Conservation (phyloP, 2,797 vertebrate species). For the Leptoclinus maculatus region DNA sequence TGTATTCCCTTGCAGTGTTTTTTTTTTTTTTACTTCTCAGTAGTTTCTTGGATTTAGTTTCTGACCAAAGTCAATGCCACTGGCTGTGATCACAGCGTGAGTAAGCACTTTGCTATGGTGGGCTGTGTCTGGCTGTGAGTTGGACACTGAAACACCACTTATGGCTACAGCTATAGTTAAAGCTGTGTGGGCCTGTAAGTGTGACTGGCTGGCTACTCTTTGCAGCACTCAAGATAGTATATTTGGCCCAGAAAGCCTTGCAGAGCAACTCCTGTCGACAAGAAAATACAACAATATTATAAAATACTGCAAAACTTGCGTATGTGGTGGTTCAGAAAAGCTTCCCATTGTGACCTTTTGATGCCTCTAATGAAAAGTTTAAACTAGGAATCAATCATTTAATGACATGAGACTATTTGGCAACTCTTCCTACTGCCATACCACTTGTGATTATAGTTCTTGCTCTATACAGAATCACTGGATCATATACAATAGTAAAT, state of each 20-base stretch:
- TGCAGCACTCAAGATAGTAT: background rate
- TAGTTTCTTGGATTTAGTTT: background rate
- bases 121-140: background rate
- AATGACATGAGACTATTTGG: background rate
- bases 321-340: background rate
- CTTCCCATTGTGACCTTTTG: background rate
- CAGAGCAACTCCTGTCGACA: background rate
- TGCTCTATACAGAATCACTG: constrained; percentile 13
- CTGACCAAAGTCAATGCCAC: background rate
- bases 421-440: background rate
- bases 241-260: background rate
- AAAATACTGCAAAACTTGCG: background rate
- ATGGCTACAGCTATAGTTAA: background rate
- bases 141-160: background rate
- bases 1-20: background rate
- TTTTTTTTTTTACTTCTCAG: background rate
- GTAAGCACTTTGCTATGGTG: background rate
- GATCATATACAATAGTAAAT: constrained; percentile 1
- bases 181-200: constrained; percentile 1
- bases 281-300: background rate
- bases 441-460: constrained; percentile 8
- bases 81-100: background rate
- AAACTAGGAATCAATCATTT: constrained; percentile 3
- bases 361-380: background rate
- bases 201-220: background rate